Percentiles rank a stretch among this genome's conserved stretches.
phyloP scores from a whole-genome alignment of 2,888 invertebrate species.

The Hetaerina titia region DNA sequence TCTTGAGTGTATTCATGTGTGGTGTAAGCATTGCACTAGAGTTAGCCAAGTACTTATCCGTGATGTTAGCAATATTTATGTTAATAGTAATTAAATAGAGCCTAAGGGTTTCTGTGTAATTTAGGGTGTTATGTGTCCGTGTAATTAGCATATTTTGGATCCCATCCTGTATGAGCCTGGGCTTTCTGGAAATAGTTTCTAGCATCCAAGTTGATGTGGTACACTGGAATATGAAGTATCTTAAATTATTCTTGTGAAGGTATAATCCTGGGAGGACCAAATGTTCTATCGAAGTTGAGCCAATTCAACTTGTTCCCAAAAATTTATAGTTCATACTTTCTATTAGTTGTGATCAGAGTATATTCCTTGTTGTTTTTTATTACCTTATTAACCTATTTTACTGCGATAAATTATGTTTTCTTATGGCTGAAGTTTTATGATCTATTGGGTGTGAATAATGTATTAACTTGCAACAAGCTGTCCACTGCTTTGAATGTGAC shows the following conservation, averaged over 20 bases:
- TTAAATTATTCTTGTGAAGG: neutral
- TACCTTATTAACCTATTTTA: neutral
- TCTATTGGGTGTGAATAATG: neutral
- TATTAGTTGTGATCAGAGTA: constrained; percentile 27
- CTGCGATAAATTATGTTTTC: neutral
- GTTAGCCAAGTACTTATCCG: constrained; percentile 48
- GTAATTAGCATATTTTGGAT: constrained; percentile 5
- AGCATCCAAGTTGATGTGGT: neutral
- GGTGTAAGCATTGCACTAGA: constrained; percentile 34
- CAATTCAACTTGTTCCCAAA: neutral
- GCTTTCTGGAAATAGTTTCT: neutral
- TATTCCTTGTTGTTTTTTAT: constrained; percentile 38
- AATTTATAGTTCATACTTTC: constrained; percentile 29
- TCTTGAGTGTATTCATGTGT: neutral
- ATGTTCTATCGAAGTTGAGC: neutral
- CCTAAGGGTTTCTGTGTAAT: neutral
- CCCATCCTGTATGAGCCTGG: neutral
- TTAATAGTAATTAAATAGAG: constrained; percentile 39
- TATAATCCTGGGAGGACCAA: neutral
- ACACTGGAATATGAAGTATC: neutral
- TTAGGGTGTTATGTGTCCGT: constrained; percentile 23
- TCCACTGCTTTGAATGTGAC: neutral
- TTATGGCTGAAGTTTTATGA: neutral
- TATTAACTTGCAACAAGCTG: constrained; percentile 28
- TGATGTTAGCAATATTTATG: constrained; percentile 60